Evolutionary conservation across 2,888 invertebrate genomes (phyloP).

Genomic region (Polydesmus complanatus): DNA sequence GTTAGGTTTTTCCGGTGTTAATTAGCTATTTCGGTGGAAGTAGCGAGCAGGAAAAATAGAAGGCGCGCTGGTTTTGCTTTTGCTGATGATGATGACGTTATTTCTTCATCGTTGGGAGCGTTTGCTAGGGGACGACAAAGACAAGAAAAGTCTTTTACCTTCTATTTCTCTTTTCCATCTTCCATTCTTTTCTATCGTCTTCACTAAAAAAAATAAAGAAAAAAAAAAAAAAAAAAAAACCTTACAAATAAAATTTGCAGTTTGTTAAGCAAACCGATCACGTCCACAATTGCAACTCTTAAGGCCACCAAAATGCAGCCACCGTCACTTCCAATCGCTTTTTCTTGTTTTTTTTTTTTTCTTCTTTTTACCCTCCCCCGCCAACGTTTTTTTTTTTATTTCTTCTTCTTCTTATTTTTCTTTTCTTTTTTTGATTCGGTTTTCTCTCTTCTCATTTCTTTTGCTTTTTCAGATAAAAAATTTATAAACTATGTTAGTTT

Average conservation of each 20-base stretch:
- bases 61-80: neutral
- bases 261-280: constrained; percentile 7
- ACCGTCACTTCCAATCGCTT: neutral
- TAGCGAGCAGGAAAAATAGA: neutral
- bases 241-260: constrained; percentile 14
- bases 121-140: constrained; percentile 6
- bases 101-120: neutral
- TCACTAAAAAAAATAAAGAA: neutral
- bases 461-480: neutral
- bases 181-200: neutral
- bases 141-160: neutral
- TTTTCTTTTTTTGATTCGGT: neutral
- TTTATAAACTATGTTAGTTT: neutral
- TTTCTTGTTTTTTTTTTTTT: neutral
- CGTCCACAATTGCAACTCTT: constrained; percentile 1
- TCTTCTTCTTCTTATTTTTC: neutral
- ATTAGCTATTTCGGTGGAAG: constrained; percentile 14
- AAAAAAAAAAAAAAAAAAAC: neutral
- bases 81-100: neutral
- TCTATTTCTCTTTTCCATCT: neutral
- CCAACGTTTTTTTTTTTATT: neutral
- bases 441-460: neutral
- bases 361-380: neutral
- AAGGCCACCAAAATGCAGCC: neutral
- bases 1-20: constrained; percentile 16